Conservation (phyloP, 2,888 invertebrate genomes). For the Criorhina ranunculi region DNA sequence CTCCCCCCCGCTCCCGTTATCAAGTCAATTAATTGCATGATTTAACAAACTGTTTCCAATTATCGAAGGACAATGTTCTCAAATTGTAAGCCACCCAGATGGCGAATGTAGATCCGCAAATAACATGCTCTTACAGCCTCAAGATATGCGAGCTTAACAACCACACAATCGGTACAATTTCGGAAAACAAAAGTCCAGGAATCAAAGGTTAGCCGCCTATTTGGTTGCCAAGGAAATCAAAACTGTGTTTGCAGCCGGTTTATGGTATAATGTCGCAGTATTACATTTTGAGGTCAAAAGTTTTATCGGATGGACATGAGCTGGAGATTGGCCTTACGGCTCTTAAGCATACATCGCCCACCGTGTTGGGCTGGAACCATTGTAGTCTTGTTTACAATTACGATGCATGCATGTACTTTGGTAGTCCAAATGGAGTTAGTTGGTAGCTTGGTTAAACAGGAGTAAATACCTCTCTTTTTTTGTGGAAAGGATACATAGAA, state of each 20-base stretch:
- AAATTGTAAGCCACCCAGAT: conserved; percentile 1
- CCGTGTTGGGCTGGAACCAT: neutral
- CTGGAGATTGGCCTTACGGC: conserved; percentile 3
- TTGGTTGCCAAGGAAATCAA: conserved; percentile 8
- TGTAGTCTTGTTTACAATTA: neutral
- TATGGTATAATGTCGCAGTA: neutral
- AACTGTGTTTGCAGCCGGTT: neutral
- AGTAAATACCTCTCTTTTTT: too few relatives aligned
- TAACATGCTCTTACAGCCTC: conserved; percentile 24
- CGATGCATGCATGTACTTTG: neutral
- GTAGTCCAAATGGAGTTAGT: neutral
- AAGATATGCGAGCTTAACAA: conserved; percentile 26
- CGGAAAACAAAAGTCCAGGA: conserved; percentile 23
- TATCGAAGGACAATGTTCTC: conserved; percentile 26
- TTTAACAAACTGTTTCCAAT: conserved; percentile 39
- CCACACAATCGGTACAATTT: neutral
- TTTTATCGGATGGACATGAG: conserved; percentile 3
- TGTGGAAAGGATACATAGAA: too few relatives aligned
- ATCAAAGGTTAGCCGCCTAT: conserved; percentile 16
- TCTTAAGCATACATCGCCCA: neutral
- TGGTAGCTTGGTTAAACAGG: neutral
- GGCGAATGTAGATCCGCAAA: conserved; percentile 15
- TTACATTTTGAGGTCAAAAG: conserved; percentile 24
- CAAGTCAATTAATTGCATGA: conserved; percentile 38
- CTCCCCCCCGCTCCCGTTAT: conserved; percentile 23